phyloP scores from a whole-genome alignment of 2,888 invertebrate species.

The Diplolepis rosae region DNA sequence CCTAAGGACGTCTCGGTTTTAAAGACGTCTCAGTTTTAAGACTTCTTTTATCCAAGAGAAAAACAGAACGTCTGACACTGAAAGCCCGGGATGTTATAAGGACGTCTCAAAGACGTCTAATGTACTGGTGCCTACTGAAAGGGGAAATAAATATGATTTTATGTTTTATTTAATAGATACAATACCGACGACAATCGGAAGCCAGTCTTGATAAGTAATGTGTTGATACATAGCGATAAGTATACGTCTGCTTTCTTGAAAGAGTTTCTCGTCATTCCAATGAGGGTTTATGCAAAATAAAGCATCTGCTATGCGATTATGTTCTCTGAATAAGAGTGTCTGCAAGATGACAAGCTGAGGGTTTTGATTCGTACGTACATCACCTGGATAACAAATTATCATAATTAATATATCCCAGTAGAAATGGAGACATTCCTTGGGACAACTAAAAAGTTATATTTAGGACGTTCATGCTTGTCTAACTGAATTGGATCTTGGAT shows the following conservation, averaged over 20 bases:
- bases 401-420: slow-evolving; percentile 35
- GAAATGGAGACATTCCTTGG: too few species aligned
- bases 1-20: too few species aligned
- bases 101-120: too few species aligned
- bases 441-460: too few species aligned
- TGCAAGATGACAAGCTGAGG: slow-evolving; percentile 74
- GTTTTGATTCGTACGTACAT: slow-evolving; percentile 76
- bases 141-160: too few species aligned
- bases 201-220: slow-evolving; percentile 78
- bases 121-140: too few species aligned
- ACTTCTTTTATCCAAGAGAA: too few species aligned
- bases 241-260: slow-evolving; percentile 76
- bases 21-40: too few species aligned
- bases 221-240: slow-evolving; percentile 78
- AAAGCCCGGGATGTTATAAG: too few species aligned
- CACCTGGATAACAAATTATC: slow-evolving; percentile 70
- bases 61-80: too few species aligned
- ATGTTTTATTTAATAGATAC: neutral
- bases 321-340: slow-evolving; percentile 74
- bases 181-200: slow-evolving; percentile 76
- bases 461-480: too few species aligned
- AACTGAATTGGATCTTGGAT: too few species aligned
- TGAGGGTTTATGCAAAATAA: slow-evolving; percentile 76
- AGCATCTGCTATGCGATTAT: slow-evolving; percentile 77
- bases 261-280: slow-evolving; percentile 77